Percentiles rank a stretch among this genome's conserved stretches.
Evolutionary conservation across 2,888 invertebrate genomes (phyloP).

Genomic region (Lamellibrachia columna): DNA sequence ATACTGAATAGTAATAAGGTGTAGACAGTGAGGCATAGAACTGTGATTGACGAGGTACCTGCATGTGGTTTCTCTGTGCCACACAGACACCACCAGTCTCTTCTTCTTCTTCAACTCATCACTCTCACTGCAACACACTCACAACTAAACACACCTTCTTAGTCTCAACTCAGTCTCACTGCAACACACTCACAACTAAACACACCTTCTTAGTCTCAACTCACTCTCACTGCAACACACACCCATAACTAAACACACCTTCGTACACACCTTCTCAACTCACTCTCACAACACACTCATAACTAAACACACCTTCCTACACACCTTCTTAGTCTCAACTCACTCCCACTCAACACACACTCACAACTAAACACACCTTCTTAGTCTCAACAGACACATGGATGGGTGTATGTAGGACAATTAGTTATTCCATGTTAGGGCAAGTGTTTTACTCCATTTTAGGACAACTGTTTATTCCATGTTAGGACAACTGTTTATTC

Average conservation of each 20-base stretch:
- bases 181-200: not conserved
- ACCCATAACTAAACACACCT: too few relatives aligned
- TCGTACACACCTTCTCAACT: too few relatives aligned
- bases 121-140: conserved; percentile 49
- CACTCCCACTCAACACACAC: not conserved
- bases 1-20: not conserved
- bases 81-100: conserved; percentile 54
- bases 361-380: not conserved
- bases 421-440: too few relatives aligned
- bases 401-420: too few relatives aligned
- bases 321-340: not conserved
- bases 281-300: too few relatives aligned
- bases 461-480: too few relatives aligned
- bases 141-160: not conserved
- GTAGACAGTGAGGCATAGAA: not conserved
- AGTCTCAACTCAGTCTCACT: not conserved
- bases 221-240: too few relatives aligned
- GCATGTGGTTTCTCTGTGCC: conserved; percentile 52
- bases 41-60: conserved; percentile 43
- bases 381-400: too few relatives aligned
- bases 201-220: too few relatives aligned
- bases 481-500: too few relatives aligned
- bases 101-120: conserved; percentile 54
- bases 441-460: too few relatives aligned
- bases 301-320: not conserved